Evolutionary conservation across 2,888 invertebrate genomes (phyloP), one percentile per base, ranked within the genome.

Genomic region (Rhodophaea formosa): DNA sequence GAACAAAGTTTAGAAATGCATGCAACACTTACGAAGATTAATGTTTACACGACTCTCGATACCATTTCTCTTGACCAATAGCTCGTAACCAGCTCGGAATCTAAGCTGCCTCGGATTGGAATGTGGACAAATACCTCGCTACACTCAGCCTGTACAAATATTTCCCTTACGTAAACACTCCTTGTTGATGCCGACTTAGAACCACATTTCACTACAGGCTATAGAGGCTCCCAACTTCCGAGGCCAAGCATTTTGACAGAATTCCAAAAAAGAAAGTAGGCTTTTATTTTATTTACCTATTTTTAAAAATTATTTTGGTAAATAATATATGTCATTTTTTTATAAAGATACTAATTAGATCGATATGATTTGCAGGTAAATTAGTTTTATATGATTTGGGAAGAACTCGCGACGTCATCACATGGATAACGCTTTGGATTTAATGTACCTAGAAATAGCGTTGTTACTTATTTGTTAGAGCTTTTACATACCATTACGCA

Each of bases 81-180:
- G 32, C 16, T 51, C 35, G 5, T 7, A 35, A 23, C 23, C 35
- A 51, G 10, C 35, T 39, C 12, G 10, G 39, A 39, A 39, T 39
- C 39, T 8, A 35, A 51, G 51, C 39, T 51, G 8, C 35, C 32
- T 32, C 30, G 30, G 16, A 16, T 51, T 12, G 51, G 51, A 51
- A 51, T 51, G 44, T 30, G 30, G 53, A 30, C 53, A 53, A 53
- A 53, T 53, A 53, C n/a, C 53, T 53, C 53, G 15, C 43, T 8
- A 30, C 15, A 44, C 44, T 53, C 43, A 30, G 44, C 53, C 53
- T 44, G 43, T 30, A 10, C 53, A 53, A 53, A 53, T 53, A 44
- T 53, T 53, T 53, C 44, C 6, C 53, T 53, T 53, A 53, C 53
- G 44, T 53, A 53, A 53, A 44, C 53, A 30, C 53, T 53, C 43